These are phyloP conservation scores for Catharus ustulatus DNA, from an alignment of 2,797 vertebrate genomes.

Conservation along the genomic window DNA sequence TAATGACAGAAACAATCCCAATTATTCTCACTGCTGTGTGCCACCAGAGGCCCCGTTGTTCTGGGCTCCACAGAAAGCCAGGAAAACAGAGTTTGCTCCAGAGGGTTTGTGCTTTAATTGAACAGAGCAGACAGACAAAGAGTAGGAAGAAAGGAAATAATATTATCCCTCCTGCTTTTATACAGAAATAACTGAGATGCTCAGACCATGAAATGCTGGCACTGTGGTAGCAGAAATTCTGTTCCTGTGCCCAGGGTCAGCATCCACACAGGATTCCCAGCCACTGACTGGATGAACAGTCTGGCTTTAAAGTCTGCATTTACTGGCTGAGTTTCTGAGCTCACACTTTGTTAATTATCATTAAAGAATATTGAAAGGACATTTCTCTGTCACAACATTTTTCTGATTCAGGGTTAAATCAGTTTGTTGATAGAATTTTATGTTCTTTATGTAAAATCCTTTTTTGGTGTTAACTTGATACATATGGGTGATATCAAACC, in stretches of 20 bases:
- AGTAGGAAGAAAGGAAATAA: neutral
- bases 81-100: neutral
- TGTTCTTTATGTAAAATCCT: neutral
- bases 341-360: neutral
- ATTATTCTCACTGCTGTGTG: neutral
- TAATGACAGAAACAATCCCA: neutral
- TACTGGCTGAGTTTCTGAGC: neutral
- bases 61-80: neutral
- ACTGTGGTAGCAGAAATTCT: neutral
- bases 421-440: neutral
- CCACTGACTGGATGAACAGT: neutral
- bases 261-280: neutral
- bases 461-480: neutral
- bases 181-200: constrained; percentile 27
- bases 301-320: neutral
- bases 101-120: neutral
- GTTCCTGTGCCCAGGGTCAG: neutral
- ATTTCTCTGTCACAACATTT: neutral
- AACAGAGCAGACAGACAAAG: constrained; percentile 20
- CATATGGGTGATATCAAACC: neutral
- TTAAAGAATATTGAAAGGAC: neutral
- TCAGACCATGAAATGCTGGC: constrained; percentile 36
- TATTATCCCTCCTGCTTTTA: neutral
- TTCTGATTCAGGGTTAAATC: neutral
- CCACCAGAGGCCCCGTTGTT: neutral